phyloP scores from a whole-genome alignment of 1,140 invertebrate genomes.

The Brachionus paranguensis region DNA sequence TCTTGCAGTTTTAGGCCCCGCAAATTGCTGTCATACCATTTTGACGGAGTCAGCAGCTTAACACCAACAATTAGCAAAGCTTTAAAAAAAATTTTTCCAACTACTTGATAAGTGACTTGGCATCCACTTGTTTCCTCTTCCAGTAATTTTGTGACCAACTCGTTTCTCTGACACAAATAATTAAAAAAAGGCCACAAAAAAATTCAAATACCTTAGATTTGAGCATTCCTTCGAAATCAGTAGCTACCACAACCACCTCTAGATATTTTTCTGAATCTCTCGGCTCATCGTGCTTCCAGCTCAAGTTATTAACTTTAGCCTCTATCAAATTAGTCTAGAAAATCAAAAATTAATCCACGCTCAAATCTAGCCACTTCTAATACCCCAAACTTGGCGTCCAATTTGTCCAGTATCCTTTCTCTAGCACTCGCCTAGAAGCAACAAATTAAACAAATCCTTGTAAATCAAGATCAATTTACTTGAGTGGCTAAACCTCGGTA shows the following conservation, averaged over 20 bases:
- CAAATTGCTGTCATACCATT: slow-evolving; percentile 35
- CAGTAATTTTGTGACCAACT: not conserved
- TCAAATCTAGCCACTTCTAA: not conserved
- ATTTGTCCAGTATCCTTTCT: not conserved
- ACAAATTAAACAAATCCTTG: slow-evolving; percentile 16
- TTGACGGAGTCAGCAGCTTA: slow-evolving; percentile 30
- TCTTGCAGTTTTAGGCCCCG: not conserved
- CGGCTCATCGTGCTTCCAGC: slow-evolving; percentile 26
- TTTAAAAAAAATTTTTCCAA: not conserved
- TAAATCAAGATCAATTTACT: not conserved
- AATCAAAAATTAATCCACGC: not conserved
- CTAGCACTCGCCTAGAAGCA: not conserved
- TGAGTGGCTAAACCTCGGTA: not conserved
- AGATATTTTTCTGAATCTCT: not conserved
- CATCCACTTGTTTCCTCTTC: not conserved
- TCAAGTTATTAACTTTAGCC: slow-evolving; percentile 16
- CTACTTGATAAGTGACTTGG: slow-evolving; percentile 8
- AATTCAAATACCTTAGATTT: slow-evolving; percentile 4
- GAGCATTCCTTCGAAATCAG: not conserved
- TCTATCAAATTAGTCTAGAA: slow-evolving; percentile 2
- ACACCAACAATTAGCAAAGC: not conserved
- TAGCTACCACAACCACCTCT: not conserved
- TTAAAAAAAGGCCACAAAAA: not conserved
- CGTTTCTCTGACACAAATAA: not conserved
- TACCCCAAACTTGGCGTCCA: slow-evolving; percentile 18